Evolutionary conservation across 2,797 vertebrate species (phyloP), one percentile per base, ranked within the genome.

Genomic region (Alcedo quadribrachys): DNA sequence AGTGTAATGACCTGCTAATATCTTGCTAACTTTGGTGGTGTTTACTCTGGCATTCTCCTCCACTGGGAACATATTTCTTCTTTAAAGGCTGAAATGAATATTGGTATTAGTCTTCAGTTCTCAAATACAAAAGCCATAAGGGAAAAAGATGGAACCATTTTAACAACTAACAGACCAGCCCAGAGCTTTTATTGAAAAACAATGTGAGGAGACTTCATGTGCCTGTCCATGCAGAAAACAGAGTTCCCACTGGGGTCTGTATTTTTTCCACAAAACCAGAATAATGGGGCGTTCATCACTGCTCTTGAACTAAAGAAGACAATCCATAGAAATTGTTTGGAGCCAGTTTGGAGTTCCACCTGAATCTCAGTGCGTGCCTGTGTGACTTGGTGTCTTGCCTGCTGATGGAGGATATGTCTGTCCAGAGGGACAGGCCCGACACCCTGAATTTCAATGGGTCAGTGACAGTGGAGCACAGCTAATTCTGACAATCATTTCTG

Each of bases 351-450:
- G 58, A 76, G 22, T 54, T 73, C 55, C 18, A 33, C 30, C 40
- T 62, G 54, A 78, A 42, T 70, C 15, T 78, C 37, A 22, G 22
- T n/a, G 2, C 0, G 0, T 35, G 60, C 17, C 45, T 0, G 45
- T 43, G 19, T 69, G 27, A 61, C n/a, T 80, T 13, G 3, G 61
- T 14, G 40, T 8, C 45, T 50, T 18, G 11, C 19, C 53, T 74
- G 62, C 30, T 81, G 73, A 35, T 1, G 2, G 30, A 62, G 55
- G 27, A 27, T 55, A 19, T 11, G 6, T 30, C 2, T 48, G 32
- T 62, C 27, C 14, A 28, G 74, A 46, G 7, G 37, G 63, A 40
- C 1, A 5, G 32, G 33, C 14, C 45, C 53, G 40, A 37, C 25
- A 57, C 17, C 32, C 55, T 14, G 40, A 45, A 57, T 74, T 20